Percentiles rank a stretch among this genome's conserved stretches.
These are phyloP conservation scores for Onychomys torridus DNA, from an alignment of 2,797 vertebrate species.

Conservation along the genomic window DNA sequence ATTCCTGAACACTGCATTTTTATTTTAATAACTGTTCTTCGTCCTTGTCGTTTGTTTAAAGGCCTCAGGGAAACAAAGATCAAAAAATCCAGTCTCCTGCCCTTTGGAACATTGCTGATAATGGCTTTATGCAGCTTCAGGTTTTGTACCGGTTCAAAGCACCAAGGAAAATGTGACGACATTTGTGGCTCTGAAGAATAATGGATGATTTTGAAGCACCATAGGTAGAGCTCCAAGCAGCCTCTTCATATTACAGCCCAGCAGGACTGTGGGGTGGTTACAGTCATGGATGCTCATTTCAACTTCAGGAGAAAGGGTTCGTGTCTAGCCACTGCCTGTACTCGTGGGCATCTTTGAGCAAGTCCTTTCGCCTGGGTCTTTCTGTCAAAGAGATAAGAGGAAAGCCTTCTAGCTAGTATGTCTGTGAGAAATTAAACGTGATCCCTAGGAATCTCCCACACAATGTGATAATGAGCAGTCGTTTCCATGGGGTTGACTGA, in stretches of 20 bases:
- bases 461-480: not conserved
- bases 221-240: not conserved
- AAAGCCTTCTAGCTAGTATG: not conserved
- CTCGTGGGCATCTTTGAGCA: not conserved
- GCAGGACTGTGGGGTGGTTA: not conserved
- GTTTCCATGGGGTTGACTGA: not conserved
- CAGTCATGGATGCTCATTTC: not conserved
- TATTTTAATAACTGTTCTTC: constrained; percentile 55
- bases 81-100: not conserved
- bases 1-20: constrained; percentile 54
- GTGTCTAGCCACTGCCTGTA: not conserved
- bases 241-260: not conserved
- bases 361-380: not conserved
- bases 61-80: constrained; percentile 58
- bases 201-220: not conserved
- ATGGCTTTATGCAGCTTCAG: not conserved
- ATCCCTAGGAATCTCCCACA: not conserved
- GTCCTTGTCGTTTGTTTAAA: constrained; percentile 51
- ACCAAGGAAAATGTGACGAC: not conserved
- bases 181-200: not conserved
- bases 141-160: constrained; percentile 30
- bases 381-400: not conserved
- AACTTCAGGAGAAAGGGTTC: not conserved
- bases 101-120: not conserved
- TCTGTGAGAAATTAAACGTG: not conserved